Evolutionary conservation across 2,797 vertebrate genomes (phyloP).

Genomic region (Chrysocyon brachyurus): DNA sequence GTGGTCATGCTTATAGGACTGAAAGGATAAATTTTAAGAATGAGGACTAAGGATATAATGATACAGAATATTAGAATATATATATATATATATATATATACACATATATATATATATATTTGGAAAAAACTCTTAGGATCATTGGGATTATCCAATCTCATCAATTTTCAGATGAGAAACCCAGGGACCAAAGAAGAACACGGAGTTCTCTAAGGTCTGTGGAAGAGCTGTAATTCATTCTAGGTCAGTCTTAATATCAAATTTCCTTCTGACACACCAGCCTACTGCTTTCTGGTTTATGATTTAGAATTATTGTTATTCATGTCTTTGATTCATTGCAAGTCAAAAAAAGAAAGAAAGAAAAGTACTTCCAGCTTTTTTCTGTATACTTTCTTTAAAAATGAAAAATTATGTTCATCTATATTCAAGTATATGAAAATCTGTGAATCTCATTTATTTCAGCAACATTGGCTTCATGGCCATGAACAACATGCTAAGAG

Average conservation of each 20-base stretch:
- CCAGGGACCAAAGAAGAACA: not conserved
- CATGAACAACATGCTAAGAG: not conserved
- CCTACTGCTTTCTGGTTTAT: not conserved
- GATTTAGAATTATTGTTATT: constrained; percentile 11
- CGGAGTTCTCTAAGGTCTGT: not conserved
- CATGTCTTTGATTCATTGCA: not conserved
- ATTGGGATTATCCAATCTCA: not conserved
- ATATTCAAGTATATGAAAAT: not conserved
- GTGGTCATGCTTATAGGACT: not conserved
- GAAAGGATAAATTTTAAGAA: not conserved
- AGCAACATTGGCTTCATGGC: not conserved
- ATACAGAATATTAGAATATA: not conserved
- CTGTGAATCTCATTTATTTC: not conserved
- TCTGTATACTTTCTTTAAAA: not conserved
- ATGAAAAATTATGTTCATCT: constrained; percentile 36
- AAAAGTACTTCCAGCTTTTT: not conserved
- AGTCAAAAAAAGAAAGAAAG: not conserved
- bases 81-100: no score
- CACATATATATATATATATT: no score
- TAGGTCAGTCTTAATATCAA: not conserved
- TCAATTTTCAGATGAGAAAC: constrained; percentile 41
- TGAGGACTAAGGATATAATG: not conserved
- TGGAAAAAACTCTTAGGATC: not conserved
- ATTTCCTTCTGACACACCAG: not conserved
- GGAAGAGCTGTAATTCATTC: not conserved